Conservation (phyloP, 2,113 vertebrate genomes). For the Peromyscus californicus region DNA sequence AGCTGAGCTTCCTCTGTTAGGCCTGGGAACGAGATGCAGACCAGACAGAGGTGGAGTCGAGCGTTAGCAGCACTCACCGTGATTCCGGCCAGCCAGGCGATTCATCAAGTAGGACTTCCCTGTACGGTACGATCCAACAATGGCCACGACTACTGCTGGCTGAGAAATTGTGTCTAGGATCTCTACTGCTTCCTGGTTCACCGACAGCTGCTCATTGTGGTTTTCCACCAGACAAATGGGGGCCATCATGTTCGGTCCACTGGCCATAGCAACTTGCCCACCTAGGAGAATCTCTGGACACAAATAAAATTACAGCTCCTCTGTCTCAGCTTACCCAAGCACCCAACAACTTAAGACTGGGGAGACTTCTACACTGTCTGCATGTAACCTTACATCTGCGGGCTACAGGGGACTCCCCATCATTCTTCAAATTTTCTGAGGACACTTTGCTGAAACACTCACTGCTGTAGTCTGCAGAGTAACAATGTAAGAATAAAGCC, state of each 20-base stretch:
- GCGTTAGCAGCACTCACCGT: background rate
- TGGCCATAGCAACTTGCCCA: constrained; percentile 21
- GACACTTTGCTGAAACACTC: background rate
- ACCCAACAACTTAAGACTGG: background rate
- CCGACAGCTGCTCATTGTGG: background rate
- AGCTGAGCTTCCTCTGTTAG: background rate
- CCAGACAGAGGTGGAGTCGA: background rate
- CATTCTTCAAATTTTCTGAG: background rate
- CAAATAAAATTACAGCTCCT: background rate
- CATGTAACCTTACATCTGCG: background rate
- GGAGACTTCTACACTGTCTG: background rate
- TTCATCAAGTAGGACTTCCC: constrained; percentile 74
- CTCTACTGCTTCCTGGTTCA: constrained; percentile 45
- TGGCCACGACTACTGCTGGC: constrained; percentile 64
- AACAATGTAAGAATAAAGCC: background rate
- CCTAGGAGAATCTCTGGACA: background rate
- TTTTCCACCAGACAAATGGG: constrained; percentile 71
- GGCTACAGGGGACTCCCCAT: background rate
- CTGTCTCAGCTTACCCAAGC: background rate
- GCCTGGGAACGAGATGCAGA: background rate
- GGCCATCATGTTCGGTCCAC: background rate
- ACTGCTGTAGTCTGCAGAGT: background rate
- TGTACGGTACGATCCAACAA: constrained; percentile 43
- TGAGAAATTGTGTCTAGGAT: constrained; percentile 60
- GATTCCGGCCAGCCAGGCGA: constrained; percentile 4